phyloP scores from a whole-genome alignment of 2,888 invertebrate species.

The Anthrax anthrax region DNA sequence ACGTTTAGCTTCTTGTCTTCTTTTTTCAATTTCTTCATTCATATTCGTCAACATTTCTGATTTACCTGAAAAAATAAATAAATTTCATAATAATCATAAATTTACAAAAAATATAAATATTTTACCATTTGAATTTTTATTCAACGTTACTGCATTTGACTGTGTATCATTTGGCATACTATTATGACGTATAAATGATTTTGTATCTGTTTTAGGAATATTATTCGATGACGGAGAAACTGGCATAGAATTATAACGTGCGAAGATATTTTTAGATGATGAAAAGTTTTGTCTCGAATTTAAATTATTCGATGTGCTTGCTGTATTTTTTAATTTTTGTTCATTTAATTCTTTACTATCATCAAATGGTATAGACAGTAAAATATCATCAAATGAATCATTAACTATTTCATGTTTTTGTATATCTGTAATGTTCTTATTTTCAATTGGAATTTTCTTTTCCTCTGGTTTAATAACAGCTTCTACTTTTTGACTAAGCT shows the following conservation, averaged over 20 bases:
- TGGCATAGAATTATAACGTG: neutral
- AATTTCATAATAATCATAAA: no score
- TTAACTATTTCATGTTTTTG: neutral
- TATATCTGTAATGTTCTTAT: neutral
- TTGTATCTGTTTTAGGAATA: neutral
- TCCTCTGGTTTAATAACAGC: neutral
- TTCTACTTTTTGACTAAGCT: constrained; percentile 7
- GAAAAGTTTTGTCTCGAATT: no score
- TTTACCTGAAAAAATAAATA: neutral
- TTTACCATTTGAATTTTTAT: no score
- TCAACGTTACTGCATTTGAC: no score
- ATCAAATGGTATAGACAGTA: constrained; percentile 1
- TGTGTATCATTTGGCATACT: neutral
- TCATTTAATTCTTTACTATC: neutral
- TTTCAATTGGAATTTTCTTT: no score
- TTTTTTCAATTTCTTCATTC: neutral
- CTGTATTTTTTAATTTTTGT: neutral
- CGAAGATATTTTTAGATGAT: neutral
- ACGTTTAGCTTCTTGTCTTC: neutral
- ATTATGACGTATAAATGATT: neutral
- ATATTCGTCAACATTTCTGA: neutral
- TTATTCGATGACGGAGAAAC: neutral
- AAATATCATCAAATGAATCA: constrained; percentile 6
- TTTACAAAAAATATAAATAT: no score
- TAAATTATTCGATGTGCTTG: no score